Conservation (phyloP, 1,140 invertebrate genomes). For the Panagrolaimus sp. region DNA sequence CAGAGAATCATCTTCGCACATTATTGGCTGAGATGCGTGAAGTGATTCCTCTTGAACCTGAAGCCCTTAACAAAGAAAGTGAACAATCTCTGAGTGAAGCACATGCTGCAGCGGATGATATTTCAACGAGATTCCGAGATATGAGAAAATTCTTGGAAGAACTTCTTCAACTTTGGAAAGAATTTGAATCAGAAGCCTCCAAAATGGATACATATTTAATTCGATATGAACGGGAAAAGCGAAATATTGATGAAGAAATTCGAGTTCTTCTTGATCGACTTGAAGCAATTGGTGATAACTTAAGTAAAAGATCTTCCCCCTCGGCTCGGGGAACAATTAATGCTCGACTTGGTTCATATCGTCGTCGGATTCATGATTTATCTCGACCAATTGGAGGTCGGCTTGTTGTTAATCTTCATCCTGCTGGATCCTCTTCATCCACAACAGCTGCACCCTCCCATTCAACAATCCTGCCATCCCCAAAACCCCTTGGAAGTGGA, state of each 20-base stretch:
- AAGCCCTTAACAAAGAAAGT: background rate
- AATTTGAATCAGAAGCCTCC: constrained; percentile 10
- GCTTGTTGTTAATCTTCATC: constrained; percentile 11
- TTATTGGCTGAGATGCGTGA: constrained; percentile 13
- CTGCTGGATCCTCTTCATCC: background rate
- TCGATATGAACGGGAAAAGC: background rate
- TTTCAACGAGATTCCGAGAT: background rate
- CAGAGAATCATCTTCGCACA: background rate
- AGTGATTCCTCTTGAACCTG: background rate
- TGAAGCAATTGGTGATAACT: background rate
- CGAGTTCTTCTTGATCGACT: background rate
- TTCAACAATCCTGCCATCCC: background rate
- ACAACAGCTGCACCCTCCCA: background rate
- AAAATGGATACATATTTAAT: background rate
- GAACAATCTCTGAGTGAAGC: background rate
- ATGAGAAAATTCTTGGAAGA: constrained; percentile 13
- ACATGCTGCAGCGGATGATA: background rate
- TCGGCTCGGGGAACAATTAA: background rate
- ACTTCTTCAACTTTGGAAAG: background rate
- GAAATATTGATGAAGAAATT: constrained; percentile 1
- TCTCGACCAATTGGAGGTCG: background rate
- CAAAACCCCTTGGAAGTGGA: background rate
- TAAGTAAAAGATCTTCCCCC: background rate
- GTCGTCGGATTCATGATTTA: background rate
- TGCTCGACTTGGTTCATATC: background rate